Evolutionary conservation across 2,113 vertebrate species (phyloP).

Genomic region (Clarias macrocephalus): DNA sequence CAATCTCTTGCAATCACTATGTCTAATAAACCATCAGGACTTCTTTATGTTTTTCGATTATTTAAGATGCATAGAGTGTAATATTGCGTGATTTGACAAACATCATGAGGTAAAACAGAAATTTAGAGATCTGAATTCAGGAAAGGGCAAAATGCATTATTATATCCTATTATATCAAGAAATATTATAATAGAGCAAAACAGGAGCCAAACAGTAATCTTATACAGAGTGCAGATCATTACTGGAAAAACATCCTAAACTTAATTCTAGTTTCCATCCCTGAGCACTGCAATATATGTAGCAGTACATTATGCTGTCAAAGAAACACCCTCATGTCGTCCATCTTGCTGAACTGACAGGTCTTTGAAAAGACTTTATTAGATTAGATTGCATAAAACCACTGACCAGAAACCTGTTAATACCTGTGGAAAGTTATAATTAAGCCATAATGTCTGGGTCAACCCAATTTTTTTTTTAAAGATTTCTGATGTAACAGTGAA

Average conservation of each 20-base stretch:
- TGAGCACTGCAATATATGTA: neutral
- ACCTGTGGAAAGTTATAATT: neutral
- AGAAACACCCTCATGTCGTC: neutral
- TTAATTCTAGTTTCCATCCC: conserved; percentile 8
- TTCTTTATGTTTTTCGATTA: neutral
- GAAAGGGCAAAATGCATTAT: neutral
- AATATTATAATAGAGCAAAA: neutral
- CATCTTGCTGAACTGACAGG: neutral
- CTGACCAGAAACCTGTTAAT: neutral
- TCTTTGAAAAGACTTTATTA: neutral
- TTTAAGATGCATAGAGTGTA: neutral
- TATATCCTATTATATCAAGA: no score
- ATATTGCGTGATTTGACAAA: neutral
- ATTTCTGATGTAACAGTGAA: neutral
- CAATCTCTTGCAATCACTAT: neutral
- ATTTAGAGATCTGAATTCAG: neutral
- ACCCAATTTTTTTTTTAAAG: neutral
- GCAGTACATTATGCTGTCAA: neutral
- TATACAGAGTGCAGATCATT: neutral
- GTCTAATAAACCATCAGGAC: no score
- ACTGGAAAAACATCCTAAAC: conserved; percentile 17
- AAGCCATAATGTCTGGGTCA: neutral
- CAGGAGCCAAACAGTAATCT: conserved; percentile 1
- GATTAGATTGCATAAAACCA: neutral
- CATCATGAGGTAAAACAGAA: neutral